Percentiles rank a stretch among this genome's conserved stretches.
phyloP scores from a whole-genome alignment of 2,113 vertebrate genomes.

The Cryptomyrus ogoouensis region DNA sequence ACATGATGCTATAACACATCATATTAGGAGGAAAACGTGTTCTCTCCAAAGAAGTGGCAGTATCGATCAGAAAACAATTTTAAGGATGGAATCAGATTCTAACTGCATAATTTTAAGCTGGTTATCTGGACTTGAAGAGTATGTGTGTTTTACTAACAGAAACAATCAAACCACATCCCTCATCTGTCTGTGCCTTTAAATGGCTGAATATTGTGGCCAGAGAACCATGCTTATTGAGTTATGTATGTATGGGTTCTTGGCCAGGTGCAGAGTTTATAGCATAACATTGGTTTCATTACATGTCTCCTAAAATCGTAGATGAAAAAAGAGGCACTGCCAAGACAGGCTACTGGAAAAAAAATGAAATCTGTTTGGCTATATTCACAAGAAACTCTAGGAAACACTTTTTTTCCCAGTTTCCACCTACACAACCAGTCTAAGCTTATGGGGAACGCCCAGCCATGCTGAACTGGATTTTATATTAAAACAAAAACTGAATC shows the following conservation, averaged over 20 bases:
- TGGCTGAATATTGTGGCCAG: neutral
- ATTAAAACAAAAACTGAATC: constrained; percentile 1
- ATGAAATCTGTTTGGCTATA: neutral
- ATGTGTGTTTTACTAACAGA: neutral
- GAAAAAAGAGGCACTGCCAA: neutral
- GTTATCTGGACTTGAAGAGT: neutral
- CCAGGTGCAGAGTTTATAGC: neutral
- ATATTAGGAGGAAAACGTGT: neutral
- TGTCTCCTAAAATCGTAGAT: neutral
- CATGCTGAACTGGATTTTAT: neutral
- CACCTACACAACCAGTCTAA: constrained; percentile 7
- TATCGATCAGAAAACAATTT: neutral
- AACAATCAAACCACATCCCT: neutral
- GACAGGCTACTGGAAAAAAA: neutral
- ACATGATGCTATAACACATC: neutral
- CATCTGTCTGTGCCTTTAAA: neutral
- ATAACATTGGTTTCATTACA: neutral
- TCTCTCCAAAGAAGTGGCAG: neutral
- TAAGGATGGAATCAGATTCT: neutral
- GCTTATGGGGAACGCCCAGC: neutral
- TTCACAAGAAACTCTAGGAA: neutral
- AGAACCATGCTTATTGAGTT: neutral
- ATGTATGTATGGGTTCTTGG: neutral
- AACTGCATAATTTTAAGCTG: neutral
- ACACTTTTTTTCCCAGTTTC: neutral